These are phyloP conservation scores for Ostrea denselamellosa DNA, from an alignment of 1,140 invertebrate species.

Conservation along the genomic window DNA sequence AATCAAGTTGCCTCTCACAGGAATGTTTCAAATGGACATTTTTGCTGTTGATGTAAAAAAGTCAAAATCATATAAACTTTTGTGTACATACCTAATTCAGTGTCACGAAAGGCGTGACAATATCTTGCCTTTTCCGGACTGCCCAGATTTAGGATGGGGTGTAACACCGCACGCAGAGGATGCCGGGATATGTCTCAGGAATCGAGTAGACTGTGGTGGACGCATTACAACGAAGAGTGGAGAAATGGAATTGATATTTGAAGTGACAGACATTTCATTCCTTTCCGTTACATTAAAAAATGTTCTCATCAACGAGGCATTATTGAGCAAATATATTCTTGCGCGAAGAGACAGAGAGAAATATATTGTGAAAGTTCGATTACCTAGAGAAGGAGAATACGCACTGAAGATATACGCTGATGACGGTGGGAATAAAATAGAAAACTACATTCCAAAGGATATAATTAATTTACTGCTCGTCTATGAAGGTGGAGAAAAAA, in stretches of 20 bases:
- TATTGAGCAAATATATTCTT: constrained; percentile 45
- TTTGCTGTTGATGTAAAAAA: constrained; percentile 45
- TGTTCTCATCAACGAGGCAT: constrained; percentile 40
- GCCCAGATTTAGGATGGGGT: constrained; percentile 52
- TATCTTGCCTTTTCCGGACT: constrained; percentile 51
- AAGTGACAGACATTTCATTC: neutral
- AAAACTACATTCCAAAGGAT: constrained; percentile 44
- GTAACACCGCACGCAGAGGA: constrained; percentile 46
- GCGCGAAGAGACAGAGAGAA: constrained; percentile 42
- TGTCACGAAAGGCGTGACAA: constrained; percentile 41
- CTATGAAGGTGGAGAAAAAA: constrained; percentile 42
- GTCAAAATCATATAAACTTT: constrained; percentile 43
- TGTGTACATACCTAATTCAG: constrained; percentile 52
- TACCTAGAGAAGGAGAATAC: constrained; percentile 54
- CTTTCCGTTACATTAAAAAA: constrained; percentile 48
- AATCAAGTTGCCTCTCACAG: constrained; percentile 46
- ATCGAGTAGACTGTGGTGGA: constrained; percentile 40
- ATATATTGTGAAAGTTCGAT: constrained; percentile 46
- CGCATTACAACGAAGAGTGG: constrained; percentile 46
- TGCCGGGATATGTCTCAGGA: constrained; percentile 2
- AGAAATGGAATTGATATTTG: constrained; percentile 40
- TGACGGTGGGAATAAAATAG: neutral
- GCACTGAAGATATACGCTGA: constrained; percentile 51
- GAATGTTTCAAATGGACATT: constrained; percentile 51
- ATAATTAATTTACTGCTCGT: constrained; percentile 50